A percentile compares a stretch with the other conserved stretches of the same genome.
These are phyloP conservation scores for Polietes domitor DNA, from an alignment of 2,888 invertebrate genomes.

Conservation along the genomic window DNA sequence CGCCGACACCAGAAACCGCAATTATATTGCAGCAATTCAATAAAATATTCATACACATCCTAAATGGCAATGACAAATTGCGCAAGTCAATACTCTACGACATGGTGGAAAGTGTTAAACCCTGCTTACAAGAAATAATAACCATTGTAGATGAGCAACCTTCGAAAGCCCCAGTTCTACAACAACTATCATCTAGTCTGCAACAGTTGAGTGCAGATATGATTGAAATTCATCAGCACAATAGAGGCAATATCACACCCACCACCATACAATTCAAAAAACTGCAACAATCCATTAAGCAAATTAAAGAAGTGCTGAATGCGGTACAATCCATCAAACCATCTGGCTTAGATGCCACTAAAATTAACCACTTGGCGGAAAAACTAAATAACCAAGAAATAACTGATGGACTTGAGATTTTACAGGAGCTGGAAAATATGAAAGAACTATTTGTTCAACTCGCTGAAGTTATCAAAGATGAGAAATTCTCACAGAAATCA, in stretches of 20 bases:
- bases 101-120: constrained; percentile 68
- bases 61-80: constrained; percentile 70
- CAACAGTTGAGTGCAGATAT: constrained; percentile 44
- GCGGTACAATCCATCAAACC: not conserved
- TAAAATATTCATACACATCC: constrained; percentile 65
- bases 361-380: constrained; percentile 20
- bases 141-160: constrained; percentile 60
- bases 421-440: constrained; percentile 70
- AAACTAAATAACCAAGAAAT: constrained; percentile 48
- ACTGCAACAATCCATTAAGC: constrained; percentile 8
- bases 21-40: constrained; percentile 64
- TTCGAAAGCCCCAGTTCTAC: constrained; percentile 39
- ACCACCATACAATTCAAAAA: constrained; percentile 23
- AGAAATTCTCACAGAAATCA: constrained; percentile 32
- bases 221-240: constrained; percentile 41
- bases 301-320: not conserved
- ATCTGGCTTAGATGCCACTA: not conserved
- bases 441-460: constrained; percentile 63
- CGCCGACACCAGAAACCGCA: constrained; percentile 3
- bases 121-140: constrained; percentile 64
- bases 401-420: constrained; percentile 66
- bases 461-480: constrained; percentile 50
- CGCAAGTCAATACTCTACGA: constrained; percentile 70
- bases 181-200: constrained; percentile 45
- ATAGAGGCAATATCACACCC: constrained; percentile 33